Evolutionary conservation across 2,113 vertebrate species (phyloP).

Genomic region (Vombatus ursinus): DNA sequence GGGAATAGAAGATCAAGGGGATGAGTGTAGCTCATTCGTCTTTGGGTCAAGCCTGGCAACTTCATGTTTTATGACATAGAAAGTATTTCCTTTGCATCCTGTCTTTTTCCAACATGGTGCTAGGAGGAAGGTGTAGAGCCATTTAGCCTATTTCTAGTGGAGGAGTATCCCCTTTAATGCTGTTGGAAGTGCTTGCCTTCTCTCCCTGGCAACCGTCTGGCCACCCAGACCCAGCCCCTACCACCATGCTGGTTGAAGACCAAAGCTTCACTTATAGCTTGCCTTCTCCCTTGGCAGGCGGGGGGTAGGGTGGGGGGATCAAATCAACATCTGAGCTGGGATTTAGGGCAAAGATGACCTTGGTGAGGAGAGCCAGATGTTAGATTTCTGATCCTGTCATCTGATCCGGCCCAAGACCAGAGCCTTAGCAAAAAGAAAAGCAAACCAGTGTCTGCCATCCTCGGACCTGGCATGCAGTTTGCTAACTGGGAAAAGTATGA

Average conservation of each 20-base stretch:
- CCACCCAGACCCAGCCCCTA: neutral
- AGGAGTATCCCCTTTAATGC: neutral
- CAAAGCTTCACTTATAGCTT: neutral
- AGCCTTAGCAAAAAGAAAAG: neutral
- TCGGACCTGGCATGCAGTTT: neutral
- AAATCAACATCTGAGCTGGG: neutral
- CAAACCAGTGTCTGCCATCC: neutral
- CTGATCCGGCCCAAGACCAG: neutral
- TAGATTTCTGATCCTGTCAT: neutral
- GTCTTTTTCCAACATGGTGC: neutral
- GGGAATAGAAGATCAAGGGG: neutral
- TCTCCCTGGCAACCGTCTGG: neutral
- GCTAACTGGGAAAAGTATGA: neutral
- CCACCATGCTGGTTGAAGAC: neutral
- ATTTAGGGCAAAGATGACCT: neutral
- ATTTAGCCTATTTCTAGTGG: neutral
- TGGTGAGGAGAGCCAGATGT: neutral
- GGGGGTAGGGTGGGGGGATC: too few species aligned
- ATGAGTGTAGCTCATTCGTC: neutral
- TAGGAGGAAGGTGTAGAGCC: neutral
- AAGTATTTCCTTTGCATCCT: neutral
- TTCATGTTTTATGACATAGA: neutral
- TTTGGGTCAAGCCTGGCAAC: neutral
- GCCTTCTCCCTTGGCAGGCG: neutral
- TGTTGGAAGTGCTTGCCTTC: neutral